Percentiles rank a stretch among this genome's conserved stretches.
Evolutionary conservation across 1,140 invertebrate species (phyloP).

Genomic region (Hypothenemus hampei): DNA sequence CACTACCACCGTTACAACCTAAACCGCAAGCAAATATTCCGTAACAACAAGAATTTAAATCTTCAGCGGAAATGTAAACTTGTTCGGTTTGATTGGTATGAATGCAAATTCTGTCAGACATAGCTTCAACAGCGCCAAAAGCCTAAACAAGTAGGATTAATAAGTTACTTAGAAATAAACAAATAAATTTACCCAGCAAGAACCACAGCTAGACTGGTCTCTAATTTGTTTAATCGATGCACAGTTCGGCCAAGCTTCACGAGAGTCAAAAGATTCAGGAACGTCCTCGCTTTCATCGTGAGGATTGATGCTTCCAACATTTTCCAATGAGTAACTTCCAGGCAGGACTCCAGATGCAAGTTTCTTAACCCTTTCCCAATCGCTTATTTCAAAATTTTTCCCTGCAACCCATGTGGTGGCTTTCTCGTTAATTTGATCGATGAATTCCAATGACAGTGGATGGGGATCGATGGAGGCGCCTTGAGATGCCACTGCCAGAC

Average conservation of each 20-base stretch:
- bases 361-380: constrained; percentile 13
- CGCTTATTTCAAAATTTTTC: constrained; percentile 13
- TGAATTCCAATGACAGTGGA: constrained; percentile 17
- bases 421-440: constrained; percentile 18
- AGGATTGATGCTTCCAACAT: neutral
- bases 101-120: constrained; percentile 67
- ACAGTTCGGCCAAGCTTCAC: constrained; percentile 27
- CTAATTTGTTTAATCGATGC: constrained; percentile 19
- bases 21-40: constrained; percentile 49
- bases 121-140: constrained; percentile 62
- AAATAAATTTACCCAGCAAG: constrained; percentile 28
- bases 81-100: constrained; percentile 52
- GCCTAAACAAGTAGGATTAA: constrained; percentile 46
- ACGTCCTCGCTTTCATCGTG: constrained; percentile 14
- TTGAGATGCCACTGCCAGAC: neutral
- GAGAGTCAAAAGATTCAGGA: constrained; percentile 26
- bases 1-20: constrained; percentile 62
- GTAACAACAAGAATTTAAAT: constrained; percentile 59
- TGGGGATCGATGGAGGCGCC: constrained; percentile 2
- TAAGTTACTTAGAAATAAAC: neutral
- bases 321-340: neutral
- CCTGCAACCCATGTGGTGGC: constrained; percentile 15
- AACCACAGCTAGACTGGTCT: constrained; percentile 28
- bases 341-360: constrained; percentile 11
- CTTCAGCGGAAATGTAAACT: constrained; percentile 56